Evolutionary conservation across 2,113 vertebrate genomes (phyloP), one percentile per base, ranked within the genome.

Genomic region (Montifringilla adamsi): DNA sequence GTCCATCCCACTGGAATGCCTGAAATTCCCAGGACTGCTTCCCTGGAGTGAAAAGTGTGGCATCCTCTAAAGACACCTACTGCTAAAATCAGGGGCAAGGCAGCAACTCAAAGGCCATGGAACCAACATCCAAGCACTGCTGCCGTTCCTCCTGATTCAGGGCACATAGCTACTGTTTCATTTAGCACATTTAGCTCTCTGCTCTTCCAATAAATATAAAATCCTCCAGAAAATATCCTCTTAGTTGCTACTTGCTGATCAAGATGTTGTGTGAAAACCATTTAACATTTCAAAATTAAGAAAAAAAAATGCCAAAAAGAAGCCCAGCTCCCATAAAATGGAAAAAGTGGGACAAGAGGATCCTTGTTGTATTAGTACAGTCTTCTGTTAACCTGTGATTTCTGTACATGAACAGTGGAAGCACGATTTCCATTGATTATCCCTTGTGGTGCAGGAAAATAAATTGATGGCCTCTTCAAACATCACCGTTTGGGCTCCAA

Each of bases 141-240:
- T 58, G 17, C 20, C 13, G 1, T 3, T 66, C 33, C 50, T 81
- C 11, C 28, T 47, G 26, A 69, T 76, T 87, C 43, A 46, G 24
- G 43, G 19, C 46, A 74, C 0, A 0, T 20, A 77, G 26, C 27
- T 41, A 28, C 20, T 56, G 43, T 43, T 62, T 39, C 11, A 35
- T 67, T 63, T 70, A 37, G 20, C 55, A 39, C 1, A 0, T 56
- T 58, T 33, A 77, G 87, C 21, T 16, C 20, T 74, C 50, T 50
- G 35, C 18, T 89, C 11, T 39, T 84, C 37, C 22, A 84, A 84
- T 49, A 84, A 68, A 77, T 23, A 6, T 7, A 55, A 81, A 26
- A n/a, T 69, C 1, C 23, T 11, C 15, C 52, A 27, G 2, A 66
- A 67, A 73, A 64, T 46, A 13, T 7, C 11, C 26, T 53, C 17